Conservation (phyloP, 2,113 vertebrate species). For the Dromiciops gliroides region DNA sequence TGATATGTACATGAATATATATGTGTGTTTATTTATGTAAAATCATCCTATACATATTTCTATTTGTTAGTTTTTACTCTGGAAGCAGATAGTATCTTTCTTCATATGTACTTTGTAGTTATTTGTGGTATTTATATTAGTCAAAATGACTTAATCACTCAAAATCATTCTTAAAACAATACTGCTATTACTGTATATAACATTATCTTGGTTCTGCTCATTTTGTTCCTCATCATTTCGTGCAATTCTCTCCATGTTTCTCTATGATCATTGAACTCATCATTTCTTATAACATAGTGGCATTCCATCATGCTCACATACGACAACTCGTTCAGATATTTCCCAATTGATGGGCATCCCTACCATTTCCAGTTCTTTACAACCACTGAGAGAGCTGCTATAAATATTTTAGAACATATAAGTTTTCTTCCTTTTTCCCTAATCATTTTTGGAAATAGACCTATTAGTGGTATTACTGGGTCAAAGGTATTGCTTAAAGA, state of each 20-base stretch:
- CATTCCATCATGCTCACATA: neutral
- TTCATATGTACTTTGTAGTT: neutral
- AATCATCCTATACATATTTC: neutral
- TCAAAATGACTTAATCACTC: neutral
- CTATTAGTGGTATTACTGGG: neutral
- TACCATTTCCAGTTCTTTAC: neutral
- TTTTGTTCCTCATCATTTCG: too few relatives aligned
- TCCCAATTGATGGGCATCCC: neutral
- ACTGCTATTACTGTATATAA: too few relatives aligned
- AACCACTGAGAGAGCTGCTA: neutral
- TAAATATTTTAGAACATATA: neutral
- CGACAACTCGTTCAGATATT: neutral
- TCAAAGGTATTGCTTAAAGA: neutral
- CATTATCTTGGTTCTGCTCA: too few relatives aligned
- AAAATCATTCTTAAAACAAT: too few relatives aligned
- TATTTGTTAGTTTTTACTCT: neutral
- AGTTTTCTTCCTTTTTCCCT: neutral
- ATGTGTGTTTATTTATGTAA: too few relatives aligned
- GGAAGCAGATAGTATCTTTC: neutral
- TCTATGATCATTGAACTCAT: neutral
- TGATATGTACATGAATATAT: neutral
- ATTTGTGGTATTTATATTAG: neutral
- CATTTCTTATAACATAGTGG: neutral
- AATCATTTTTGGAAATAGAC: neutral
- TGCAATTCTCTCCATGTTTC: too few relatives aligned